Evolutionary conservation across 2,888 invertebrate genomes (phyloP).

Genomic region (Drosophila bunnanda): DNA sequence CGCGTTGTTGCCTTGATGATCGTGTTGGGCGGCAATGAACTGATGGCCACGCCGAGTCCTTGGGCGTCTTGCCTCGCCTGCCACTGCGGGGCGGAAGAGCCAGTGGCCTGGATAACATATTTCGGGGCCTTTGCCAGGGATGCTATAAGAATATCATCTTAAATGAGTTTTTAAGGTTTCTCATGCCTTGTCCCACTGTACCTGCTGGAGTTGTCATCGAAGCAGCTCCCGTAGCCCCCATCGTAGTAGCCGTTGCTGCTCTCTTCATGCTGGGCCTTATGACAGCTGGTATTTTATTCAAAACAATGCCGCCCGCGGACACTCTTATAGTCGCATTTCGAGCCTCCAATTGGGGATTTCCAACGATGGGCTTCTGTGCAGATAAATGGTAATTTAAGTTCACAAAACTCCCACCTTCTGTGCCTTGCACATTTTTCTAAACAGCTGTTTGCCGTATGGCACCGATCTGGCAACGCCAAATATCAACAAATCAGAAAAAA

Average conservation of each 20-base stretch:
- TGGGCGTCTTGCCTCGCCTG: slow-evolving; percentile 24
- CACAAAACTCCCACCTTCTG: background rate
- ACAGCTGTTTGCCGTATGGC: slow-evolving; percentile 16
- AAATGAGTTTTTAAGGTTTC: background rate
- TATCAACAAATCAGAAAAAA: slow-evolving; percentile 10
- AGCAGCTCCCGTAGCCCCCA: background rate
- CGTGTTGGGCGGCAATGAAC: slow-evolving; percentile 80
- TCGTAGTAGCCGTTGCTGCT: slow-evolving; percentile 13
- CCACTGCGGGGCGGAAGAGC: slow-evolving; percentile 44
- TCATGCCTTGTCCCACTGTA: slow-evolving; percentile 16
- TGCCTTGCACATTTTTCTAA: slow-evolving; percentile 4
- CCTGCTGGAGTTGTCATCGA: background rate
- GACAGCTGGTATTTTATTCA: slow-evolving; percentile 71
- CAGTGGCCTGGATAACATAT: slow-evolving; percentile 63
- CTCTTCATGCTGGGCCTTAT: slow-evolving; percentile 80
- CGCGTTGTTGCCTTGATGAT: slow-evolving; percentile 78
- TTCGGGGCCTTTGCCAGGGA: slow-evolving; percentile 74
- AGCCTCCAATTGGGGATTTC: slow-evolving; percentile 57
- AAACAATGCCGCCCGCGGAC: slow-evolving; percentile 56
- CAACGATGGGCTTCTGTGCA: slow-evolving; percentile 47
- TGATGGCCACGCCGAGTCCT: slow-evolving; percentile 74
- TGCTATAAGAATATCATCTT: slow-evolving; percentile 10
- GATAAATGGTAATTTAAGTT: background rate
- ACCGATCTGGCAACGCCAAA: slow-evolving; percentile 6
- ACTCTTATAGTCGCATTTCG: slow-evolving; percentile 7